phyloP scores from a whole-genome alignment of 2,113 vertebrate species.

The Myanophis thanlyinensis region DNA sequence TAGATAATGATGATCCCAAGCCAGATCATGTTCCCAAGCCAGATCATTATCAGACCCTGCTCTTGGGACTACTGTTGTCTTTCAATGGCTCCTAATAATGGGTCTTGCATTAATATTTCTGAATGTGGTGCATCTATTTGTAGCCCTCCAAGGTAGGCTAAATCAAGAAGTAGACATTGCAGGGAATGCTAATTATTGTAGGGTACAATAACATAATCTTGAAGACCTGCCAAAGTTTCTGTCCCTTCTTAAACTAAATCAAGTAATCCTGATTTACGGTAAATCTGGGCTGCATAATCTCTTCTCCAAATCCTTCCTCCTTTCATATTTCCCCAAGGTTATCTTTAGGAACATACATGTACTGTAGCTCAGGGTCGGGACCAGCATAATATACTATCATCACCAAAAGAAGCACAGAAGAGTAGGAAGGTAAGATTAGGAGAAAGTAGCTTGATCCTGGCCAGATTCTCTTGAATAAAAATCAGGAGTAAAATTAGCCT shows the following conservation, averaged over 20 bases:
- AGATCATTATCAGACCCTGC: background rate
- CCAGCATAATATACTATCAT: background rate
- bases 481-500: background rate
- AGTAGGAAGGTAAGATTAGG: background rate
- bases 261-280: background rate
- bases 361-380: background rate
- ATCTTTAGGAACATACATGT: background rate
- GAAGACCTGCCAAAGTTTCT: background rate
- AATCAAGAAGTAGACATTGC: background rate
- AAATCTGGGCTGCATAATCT: background rate
- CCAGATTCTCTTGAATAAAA: background rate
- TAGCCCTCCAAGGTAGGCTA: background rate
- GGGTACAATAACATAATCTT: background rate
- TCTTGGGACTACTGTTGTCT: background rate
- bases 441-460: background rate
- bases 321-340: background rate
- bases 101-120: background rate
- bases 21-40: no score
- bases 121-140: background rate
- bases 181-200: background rate
- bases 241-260: background rate
- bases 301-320: background rate
- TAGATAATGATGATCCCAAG: no score
- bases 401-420: background rate
- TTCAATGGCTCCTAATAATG: background rate